Base-by-base conservation (phyloP, 2,888 invertebrate genomes). In the Cephus pulcher region DNA sequence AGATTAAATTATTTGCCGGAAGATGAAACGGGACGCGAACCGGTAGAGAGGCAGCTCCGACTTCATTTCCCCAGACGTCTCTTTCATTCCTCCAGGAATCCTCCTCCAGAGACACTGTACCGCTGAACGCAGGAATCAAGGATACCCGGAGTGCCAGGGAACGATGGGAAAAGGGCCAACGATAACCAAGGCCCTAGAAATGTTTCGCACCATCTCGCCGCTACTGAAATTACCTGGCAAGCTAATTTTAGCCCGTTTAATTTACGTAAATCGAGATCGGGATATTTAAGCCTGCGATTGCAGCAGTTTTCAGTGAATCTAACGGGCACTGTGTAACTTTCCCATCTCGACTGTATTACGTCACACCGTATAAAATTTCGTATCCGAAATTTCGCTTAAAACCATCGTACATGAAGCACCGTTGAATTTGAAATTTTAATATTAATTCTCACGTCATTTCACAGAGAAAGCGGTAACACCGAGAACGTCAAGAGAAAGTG, bases 1-100 rank as follows among this genome's bases (percentile, higher is more conserved):
- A 82, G 86, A 86, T 87, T 86, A 86, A 86, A 86, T 86, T 86
- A 86, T 86, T 86, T 87, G 84, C 81, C 82, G 81, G 84, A 85
- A 86, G 86, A 86, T 87, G 86, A 84, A 87, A 86, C 84, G 85
- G 83, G 75, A 78, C 35, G 78, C 33, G 32, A 23, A 34, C 69
- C 32, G 76, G 73, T 56, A 12, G 15, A 33, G 56, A 56, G 37
- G 34, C 11, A 75, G 78, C 80, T 82, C 81, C 23, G 85, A 79
- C 84, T 87, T 87, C 84, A 85, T 86, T 87, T 86, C 86, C 84
- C 86, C 79, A 87, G 86, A 87, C 86, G 80, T 84, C 68, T 83
- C 68, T 85, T 80, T 9, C 23, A 9, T 56, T 40, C n/a, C 75
- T 56, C 68, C 32, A 56, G 56, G 75, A 73, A 73, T 75, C 73